These are phyloP conservation scores for Brachyptera risi DNA, from an alignment of 2,888 invertebrate species.

Conservation along the genomic window DNA sequence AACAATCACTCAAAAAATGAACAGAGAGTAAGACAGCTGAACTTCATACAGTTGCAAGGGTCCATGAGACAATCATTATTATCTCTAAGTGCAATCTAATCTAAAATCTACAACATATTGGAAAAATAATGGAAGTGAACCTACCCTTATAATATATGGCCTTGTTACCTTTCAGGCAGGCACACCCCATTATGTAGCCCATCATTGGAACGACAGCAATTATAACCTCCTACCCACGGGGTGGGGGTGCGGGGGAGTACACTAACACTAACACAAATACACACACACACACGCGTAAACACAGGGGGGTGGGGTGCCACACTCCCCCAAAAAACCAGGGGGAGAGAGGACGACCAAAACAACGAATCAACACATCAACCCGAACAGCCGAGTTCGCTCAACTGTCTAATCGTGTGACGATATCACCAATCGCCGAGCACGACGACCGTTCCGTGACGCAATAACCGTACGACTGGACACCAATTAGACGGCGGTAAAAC, in stretches of 20 bases:
- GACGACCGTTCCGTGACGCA: background rate
- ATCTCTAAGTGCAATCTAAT: too few species aligned
- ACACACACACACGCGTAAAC: background rate
- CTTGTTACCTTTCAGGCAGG: slow-evolving; percentile 78
- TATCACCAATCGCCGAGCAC: background rate
- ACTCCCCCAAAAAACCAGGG: background rate
- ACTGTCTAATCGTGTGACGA: background rate
- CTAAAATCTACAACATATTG: too few species aligned
- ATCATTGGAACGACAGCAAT: slow-evolving; percentile 60
- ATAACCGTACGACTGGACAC: too few species aligned
- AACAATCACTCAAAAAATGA: too few species aligned
- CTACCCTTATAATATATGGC: slow-evolving; percentile 11
- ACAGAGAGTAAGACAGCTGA: too few species aligned
- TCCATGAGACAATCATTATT: too few species aligned
- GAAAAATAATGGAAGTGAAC: too few species aligned
- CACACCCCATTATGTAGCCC: slow-evolving; percentile 93
- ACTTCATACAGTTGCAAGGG: too few species aligned
- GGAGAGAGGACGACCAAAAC: background rate
- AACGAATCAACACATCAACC: background rate
- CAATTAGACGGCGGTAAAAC: too few species aligned
- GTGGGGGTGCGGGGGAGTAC: slow-evolving; percentile 13
- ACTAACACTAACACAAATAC: background rate
- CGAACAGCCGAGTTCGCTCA: background rate
- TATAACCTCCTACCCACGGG: slow-evolving; percentile 22
- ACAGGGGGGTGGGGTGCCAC: background rate